A percentile compares a stretch with the other conserved stretches of the same genome.
These are phyloP conservation scores for Pogonocichla stellata DNA, from an alignment of 2,113 vertebrate genomes.

Conservation along the genomic window DNA sequence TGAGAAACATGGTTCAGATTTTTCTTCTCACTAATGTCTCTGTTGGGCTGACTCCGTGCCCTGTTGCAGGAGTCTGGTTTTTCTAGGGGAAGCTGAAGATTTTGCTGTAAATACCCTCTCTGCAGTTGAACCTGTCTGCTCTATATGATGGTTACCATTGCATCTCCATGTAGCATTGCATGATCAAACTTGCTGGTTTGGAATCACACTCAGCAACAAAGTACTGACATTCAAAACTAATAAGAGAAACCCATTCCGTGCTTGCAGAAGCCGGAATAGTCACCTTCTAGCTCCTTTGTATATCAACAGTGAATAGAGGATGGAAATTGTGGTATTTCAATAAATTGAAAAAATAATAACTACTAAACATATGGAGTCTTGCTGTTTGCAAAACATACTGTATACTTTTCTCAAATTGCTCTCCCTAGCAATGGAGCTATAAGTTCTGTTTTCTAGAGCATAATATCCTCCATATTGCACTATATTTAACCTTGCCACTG, in stretches of 20 bases:
- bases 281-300: not conserved
- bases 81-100: not conserved
- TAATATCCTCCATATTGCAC: not conserved
- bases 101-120: not conserved
- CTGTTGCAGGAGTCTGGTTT: not conserved
- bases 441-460: not conserved
- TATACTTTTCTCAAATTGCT: not conserved
- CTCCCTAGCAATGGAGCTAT: not conserved
- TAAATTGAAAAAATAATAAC: not conserved
- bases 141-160: not conserved
- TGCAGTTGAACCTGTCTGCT: not conserved
- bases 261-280: not conserved
- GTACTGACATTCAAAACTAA: not conserved
- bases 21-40: not conserved
- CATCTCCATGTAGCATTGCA: not conserved
- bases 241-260: not conserved
- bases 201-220: not conserved
- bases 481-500: not conserved
- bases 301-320: not conserved
- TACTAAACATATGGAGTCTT: not conserved
- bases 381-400: not conserved
- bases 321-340: not conserved
- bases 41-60: not conserved
- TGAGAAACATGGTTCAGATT: not conserved
- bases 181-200: not conserved